Evolutionary conservation across 2,797 vertebrate genomes (phyloP), one percentile per base, ranked within the genome.

Genomic region (Nothura maculosa): DNA sequence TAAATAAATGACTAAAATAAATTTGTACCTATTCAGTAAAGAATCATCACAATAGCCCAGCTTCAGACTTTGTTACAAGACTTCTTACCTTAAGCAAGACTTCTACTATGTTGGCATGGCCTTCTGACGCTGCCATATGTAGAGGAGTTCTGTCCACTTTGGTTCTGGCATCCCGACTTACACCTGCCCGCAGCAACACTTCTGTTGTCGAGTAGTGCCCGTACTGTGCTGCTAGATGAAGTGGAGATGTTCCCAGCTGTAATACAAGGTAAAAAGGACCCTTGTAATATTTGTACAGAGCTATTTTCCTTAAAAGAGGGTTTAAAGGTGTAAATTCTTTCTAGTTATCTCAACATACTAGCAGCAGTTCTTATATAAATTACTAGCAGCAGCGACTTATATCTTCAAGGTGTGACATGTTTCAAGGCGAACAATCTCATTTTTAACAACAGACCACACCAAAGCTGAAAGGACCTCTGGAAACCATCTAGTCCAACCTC

Each of bases 171-270:
- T 98, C 98, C 62, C 98, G 98, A 90, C 98, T 99, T 30, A 99
- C 98, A 34, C 98, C 98, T 30, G 98, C 98, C 45, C 98, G 97
- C 62, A 99, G 97, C 6, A 99, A 97, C 32, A 99, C 98, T 87
- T 99, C 98, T 2, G 98, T 98, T 89, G 98, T 99, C 36, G 98
- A 99, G 86, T 98, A 99, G 89, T 99, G 98, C 18, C 98, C 98
- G 25, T 98, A 98, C 70, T 99, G 98, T 61, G 98, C 98, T 43
- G 98, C 98, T 69, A 99, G 97, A 96, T 99, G 98, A 85, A 99
- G 98, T 3, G 98, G 98, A 92, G 98, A 99, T 17, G 98, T 99
- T 96, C 98, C 98, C 92, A 99, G 82, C 98, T 99, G 92, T 1
- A 94, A 88, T 0, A 4, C 5, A 73, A 81, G 0, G 9, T 22